A percentile compares a stretch with the other conserved stretches of the same genome.
Conservation (phyloP, 2,113 vertebrate species). For the Actenoides lindsayi region DNA sequence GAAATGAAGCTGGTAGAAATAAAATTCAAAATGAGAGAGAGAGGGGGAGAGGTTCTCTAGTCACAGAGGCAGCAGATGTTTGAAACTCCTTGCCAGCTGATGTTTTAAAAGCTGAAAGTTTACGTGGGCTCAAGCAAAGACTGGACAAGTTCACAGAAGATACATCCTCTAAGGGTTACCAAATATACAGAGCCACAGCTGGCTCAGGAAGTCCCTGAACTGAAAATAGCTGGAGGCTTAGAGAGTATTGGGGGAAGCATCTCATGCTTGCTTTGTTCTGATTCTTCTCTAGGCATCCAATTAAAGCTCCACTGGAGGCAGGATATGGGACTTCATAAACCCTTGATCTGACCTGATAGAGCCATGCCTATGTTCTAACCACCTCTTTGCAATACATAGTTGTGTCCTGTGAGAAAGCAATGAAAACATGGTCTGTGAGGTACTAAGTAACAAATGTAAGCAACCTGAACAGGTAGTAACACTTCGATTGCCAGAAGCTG, state of each 20-base stretch:
- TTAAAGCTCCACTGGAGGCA: neutral
- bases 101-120: neutral
- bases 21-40: neutral
- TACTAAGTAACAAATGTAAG: neutral
- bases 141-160: conserved; percentile 13
- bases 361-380: neutral
- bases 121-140: neutral
- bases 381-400: neutral
- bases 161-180: conserved; percentile 7
- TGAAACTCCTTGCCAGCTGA: neutral
- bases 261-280: neutral
- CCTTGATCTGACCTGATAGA: neutral
- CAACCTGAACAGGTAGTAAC: neutral
- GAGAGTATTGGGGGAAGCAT: neutral
- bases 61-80: neutral
- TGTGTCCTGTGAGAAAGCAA: neutral
- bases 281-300: neutral
- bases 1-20: neutral
- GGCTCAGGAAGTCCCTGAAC: conserved; percentile 26
- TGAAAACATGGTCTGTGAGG: neutral
- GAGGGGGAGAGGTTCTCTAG: neutral
- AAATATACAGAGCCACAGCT: conserved; percentile 37
- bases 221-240: conserved; percentile 30
- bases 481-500: neutral
- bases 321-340: neutral